These are phyloP conservation scores for Apodemia hepburni DNA, from an alignment of 2,888 invertebrate species.

Conservation along the genomic window DNA sequence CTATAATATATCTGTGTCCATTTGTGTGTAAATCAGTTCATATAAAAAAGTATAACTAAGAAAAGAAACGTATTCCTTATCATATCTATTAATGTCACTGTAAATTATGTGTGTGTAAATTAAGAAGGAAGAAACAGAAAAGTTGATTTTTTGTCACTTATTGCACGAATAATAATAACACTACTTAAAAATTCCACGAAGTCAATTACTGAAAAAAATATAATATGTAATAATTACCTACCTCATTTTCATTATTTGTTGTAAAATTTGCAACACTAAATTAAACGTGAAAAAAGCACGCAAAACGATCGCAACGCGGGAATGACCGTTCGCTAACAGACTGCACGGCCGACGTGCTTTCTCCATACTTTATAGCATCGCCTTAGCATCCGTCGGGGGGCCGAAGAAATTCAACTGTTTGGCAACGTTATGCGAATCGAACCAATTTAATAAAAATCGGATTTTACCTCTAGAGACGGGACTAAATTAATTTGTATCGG, in stretches of 20 bases:
- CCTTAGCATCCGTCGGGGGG: slow-evolving; percentile 44
- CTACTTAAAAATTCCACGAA: slow-evolving; percentile 18
- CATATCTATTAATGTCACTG: not conserved
- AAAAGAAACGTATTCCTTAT: not conserved
- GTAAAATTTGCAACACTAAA: slow-evolving; percentile 52
- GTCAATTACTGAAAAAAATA: slow-evolving; percentile 21
- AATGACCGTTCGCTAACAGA: slow-evolving; percentile 31
- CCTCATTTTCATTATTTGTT: slow-evolving; percentile 54
- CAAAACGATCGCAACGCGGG: slow-evolving; percentile 42
- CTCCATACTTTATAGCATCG: slow-evolving; percentile 72
- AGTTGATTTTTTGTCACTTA: not conserved
- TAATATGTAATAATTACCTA: slow-evolving; percentile 42
- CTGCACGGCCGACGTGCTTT: slow-evolving; percentile 62
- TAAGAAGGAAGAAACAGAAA: not conserved
- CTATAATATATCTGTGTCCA: not conserved
- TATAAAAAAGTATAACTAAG: not conserved
- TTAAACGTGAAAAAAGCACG: slow-evolving; percentile 54
- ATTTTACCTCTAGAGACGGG: slow-evolving; percentile 22
- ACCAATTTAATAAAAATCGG: slow-evolving; percentile 44
- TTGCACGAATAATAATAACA: slow-evolving; percentile 21
- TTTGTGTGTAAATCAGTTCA: not conserved
- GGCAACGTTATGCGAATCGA: slow-evolving; percentile 60
- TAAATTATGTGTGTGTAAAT: not conserved
- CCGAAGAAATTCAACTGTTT: slow-evolving; percentile 65
- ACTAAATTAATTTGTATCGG: slow-evolving; percentile 32